phyloP scores from a whole-genome alignment of 2,113 vertebrate genomes.

The Siniperca chuatsi region DNA sequence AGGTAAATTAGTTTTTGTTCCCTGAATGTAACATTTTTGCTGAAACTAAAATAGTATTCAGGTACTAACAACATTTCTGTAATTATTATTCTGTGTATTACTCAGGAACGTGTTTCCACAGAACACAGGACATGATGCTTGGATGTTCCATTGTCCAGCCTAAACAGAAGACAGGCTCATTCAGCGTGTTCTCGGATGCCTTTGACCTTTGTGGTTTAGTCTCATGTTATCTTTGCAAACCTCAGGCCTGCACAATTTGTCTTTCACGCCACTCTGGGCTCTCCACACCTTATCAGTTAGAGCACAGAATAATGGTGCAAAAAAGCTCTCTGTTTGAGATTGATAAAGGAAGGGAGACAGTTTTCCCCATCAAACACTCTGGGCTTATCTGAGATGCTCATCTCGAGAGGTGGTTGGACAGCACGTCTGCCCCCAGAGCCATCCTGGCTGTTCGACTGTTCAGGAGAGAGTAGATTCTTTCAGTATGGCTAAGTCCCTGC shows the following conservation, averaged over 20 bases:
- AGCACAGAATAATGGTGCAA: conserved; percentile 68
- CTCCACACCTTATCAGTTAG: conserved; percentile 70
- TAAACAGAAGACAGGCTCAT: conserved; percentile 11
- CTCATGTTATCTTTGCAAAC: conserved; percentile 54
- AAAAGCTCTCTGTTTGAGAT: conserved; percentile 73
- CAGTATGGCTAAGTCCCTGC: not conserved
- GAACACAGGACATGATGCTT: conserved; percentile 18
- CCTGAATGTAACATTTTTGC: not conserved
- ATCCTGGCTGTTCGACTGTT: conserved; percentile 20
- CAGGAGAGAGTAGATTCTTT: conserved; percentile 11
- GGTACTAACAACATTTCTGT: not conserved
- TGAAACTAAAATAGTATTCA: not conserved
- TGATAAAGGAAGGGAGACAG: conserved; percentile 75
- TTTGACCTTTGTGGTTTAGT: conserved; percentile 55
- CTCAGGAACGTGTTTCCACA: not conserved
- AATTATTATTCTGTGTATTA: not conserved
- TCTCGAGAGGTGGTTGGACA: conserved; percentile 60
- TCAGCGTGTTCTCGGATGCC: conserved; percentile 19
- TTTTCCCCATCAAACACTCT: conserved; percentile 70
- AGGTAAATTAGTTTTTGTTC: not conserved
- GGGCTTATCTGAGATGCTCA: conserved; percentile 69
- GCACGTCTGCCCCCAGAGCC: conserved; percentile 21
- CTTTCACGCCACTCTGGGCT: conserved; percentile 60
- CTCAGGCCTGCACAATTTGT: conserved; percentile 53
- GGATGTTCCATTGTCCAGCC: not conserved